A percentile compares a stretch with the other conserved stretches of the same genome.
Conservation (phyloP, 1,140 invertebrate species). For the Odontomachus brunneus region DNA sequence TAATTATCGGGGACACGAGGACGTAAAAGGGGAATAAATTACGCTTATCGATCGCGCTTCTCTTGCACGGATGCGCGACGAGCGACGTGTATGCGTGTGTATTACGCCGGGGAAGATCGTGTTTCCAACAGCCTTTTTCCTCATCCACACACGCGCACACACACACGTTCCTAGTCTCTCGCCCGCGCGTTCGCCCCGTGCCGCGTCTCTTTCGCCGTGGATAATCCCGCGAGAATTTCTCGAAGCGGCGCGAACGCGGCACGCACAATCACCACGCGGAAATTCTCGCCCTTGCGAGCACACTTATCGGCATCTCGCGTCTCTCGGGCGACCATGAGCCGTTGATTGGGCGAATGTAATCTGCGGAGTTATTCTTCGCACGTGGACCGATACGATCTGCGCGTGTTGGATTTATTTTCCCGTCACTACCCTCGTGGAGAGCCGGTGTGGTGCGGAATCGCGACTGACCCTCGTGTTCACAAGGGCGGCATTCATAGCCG, state of each 20-base stretch:
- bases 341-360: too few species aligned
- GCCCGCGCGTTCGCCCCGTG: too few species aligned
- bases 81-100: not conserved
- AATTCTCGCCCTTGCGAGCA: not conserved
- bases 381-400: too few species aligned
- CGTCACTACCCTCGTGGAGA: too few species aligned
- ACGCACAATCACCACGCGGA: too few species aligned
- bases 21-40: slow-evolving; percentile 51
- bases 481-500: too few species aligned
- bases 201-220: not conserved
- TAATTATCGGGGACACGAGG: slow-evolving; percentile 57
- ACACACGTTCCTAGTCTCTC: too few species aligned
- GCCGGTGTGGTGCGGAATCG: too few species aligned
- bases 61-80: not conserved
- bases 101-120: slow-evolving; percentile 3
- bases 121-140: slow-evolving; percentile 30
- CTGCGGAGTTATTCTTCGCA: too few species aligned
- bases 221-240: slow-evolving; percentile 9
- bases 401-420: too few species aligned
- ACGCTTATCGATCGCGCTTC: slow-evolving; percentile 64
- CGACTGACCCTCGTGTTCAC: too few species aligned
- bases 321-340: not conserved
- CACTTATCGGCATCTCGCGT: not conserved
- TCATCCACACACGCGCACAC: not conserved
- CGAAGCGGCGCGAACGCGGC: not conserved